Base-by-base conservation (phyloP, 2,113 vertebrate genomes). In the Triplophysa tibetana region DNA sequence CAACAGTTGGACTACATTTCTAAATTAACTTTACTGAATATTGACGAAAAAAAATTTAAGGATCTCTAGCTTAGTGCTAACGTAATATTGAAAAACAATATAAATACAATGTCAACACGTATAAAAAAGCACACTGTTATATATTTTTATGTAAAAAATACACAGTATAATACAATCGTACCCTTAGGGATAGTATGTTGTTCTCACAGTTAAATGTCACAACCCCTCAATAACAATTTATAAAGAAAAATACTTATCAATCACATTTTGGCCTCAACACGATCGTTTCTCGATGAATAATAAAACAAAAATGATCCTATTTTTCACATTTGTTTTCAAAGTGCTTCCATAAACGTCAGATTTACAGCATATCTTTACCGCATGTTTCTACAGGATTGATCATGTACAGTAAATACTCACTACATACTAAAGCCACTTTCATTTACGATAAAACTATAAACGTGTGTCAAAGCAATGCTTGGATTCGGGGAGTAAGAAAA, bases 181-280 rank as follows among this genome's bases (percentile, higher is more conserved):
- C 87, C 83, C 80, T 75, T 65, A 5, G 83, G 88, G 83, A 89
- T 86, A 87, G 85, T 85, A 60, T 66, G 41, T 80, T 88, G 66
- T 85, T 54, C 89, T 89, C 89, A 92, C 91, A 92, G 88, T 91
- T 82, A 88, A 91, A 90, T 91, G 87, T 87, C 90, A 92, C 90
- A 84, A 50, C 83, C 89, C 85, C 82, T 90, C 85, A 75, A 80
- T 87, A 90, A 78, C 88, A 87, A 87, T 64, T n/a, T 80, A 84
- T 81, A 84, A 84, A 81, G 83, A 82, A 85, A 84, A 67, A 56
- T 82, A 81, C 19, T 70, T 83, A 9, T 80, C 63, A 80, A 70
- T 75, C 12, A 78, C 85, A 75, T 70, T 87, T 87, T 86, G 86
- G 80, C 87, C 60, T 75, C 50, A 14, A 86, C 80, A 77, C 75